phyloP scores from a whole-genome alignment of 2,888 invertebrate genomes.

The Cephus sareptanus region DNA sequence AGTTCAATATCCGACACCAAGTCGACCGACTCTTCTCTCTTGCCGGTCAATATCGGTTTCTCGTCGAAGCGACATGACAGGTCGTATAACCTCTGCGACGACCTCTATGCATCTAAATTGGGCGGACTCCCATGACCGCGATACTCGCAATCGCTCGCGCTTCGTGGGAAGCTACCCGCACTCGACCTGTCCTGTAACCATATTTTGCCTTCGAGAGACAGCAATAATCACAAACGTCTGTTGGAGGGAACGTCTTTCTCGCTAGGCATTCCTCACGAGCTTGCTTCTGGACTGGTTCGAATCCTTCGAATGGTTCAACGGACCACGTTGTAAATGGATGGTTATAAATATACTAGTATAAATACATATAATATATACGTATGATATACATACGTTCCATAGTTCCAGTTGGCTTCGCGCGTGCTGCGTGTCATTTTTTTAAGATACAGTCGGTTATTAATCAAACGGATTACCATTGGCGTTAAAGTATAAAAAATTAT shows the following conservation, averaged over 20 bases:
- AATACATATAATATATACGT: not conserved
- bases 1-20: not conserved
- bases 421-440: not conserved
- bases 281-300: not conserved
- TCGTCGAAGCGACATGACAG: conserved; percentile 38
- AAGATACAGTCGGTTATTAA: not conserved
- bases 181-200: conserved; percentile 14
- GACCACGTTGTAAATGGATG: not conserved
- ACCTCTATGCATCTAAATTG: conserved; percentile 46
- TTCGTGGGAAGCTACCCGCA: conserved; percentile 40
- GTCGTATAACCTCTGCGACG: conserved; percentile 39
- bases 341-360: too few species aligned
- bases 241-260: not conserved
- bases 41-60: conserved; percentile 3
- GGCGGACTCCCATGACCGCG: conserved; percentile 28
- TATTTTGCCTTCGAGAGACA: conserved; percentile 5
- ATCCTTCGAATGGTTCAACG: not conserved
- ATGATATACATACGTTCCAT: not conserved
- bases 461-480: not conserved
- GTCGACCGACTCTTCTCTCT: not conserved
- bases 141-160: conserved; percentile 32
- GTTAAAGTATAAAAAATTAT: not conserved
- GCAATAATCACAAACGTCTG: not conserved
- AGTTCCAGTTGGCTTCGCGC: not conserved
- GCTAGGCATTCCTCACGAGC: not conserved